Conservation (phyloP, 2,888 invertebrate genomes). For the Vesta saturnalis region DNA sequence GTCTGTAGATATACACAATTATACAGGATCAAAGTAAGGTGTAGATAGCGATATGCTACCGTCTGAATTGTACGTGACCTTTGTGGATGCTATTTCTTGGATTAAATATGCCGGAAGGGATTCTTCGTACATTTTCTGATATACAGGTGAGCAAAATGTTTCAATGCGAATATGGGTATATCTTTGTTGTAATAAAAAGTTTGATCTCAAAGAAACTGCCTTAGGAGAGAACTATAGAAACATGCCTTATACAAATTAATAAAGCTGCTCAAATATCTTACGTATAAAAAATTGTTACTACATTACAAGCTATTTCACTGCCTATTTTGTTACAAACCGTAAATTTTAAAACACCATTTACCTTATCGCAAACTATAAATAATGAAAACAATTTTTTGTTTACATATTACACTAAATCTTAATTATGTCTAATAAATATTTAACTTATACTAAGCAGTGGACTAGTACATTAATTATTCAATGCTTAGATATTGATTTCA, state of each 20-base stretch:
- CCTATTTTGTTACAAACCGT: background rate
- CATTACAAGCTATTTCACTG: too few species aligned
- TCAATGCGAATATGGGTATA: conserved; percentile 1
- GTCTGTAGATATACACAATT: conserved; percentile 44
- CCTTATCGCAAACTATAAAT: background rate
- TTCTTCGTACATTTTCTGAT: conserved; percentile 56
- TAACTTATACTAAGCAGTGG: too few species aligned
- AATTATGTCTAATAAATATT: too few species aligned
- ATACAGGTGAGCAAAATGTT: conserved; percentile 53
- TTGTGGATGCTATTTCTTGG: conserved; percentile 51
- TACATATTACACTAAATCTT: too few species aligned
- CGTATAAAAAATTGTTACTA: too few species aligned
- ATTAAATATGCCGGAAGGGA: conserved; percentile 59
- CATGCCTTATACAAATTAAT: background rate
- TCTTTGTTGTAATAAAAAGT: background rate
- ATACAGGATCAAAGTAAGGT: conserved; percentile 44
- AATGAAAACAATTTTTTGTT: background rate
- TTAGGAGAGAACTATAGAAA: background rate
- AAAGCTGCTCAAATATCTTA: too few species aligned
- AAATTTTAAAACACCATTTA: background rate
- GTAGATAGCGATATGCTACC: conserved; percentile 55
- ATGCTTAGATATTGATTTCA: too few species aligned
- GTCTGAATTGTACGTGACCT: conserved; percentile 57
- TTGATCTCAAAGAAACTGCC: background rate
- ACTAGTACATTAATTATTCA: too few species aligned